Conservation (phyloP, 2,113 vertebrate species). For the Pampusana beccarii region DNA sequence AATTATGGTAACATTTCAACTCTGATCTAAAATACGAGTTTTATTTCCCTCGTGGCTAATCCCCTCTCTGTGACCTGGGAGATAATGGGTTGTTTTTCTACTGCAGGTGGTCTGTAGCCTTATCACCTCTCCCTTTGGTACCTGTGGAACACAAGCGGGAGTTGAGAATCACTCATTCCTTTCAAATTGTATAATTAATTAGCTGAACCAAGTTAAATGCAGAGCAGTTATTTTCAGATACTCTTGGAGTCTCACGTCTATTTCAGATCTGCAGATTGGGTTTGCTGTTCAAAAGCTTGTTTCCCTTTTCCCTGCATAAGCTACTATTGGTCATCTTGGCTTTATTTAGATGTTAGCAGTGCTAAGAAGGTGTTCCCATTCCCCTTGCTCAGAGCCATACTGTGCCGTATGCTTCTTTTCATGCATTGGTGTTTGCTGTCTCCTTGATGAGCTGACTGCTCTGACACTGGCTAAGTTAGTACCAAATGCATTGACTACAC, state of each 20-base stretch:
- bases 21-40: not conserved
- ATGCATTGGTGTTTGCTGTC: not conserved
- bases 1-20: not conserved
- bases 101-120: slow-evolving; percentile 9
- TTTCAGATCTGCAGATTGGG: not conserved
- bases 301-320: not conserved
- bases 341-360: not conserved
- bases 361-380: not conserved
- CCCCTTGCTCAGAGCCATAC: not conserved
- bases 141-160: not conserved
- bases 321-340: not conserved
- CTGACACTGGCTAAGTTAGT: not conserved
- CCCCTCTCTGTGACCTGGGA: not conserved
- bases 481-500: not conserved
- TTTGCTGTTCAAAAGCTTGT: not conserved
- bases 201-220: not conserved
- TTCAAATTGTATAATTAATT: slow-evolving; percentile 13
- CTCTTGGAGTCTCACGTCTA: not conserved
- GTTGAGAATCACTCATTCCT: not conserved
- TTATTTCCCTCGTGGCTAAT: not conserved
- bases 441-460: not conserved
- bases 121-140: not conserved
- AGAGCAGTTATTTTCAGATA: not conserved
- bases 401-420: not conserved
- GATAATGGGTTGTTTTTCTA: slow-evolving; percentile 3